A percentile compares a stretch with the other conserved stretches of the same genome.
Evolutionary conservation across 1,140 invertebrate genomes (phyloP).

Genomic region (Drosophila nikananu): DNA sequence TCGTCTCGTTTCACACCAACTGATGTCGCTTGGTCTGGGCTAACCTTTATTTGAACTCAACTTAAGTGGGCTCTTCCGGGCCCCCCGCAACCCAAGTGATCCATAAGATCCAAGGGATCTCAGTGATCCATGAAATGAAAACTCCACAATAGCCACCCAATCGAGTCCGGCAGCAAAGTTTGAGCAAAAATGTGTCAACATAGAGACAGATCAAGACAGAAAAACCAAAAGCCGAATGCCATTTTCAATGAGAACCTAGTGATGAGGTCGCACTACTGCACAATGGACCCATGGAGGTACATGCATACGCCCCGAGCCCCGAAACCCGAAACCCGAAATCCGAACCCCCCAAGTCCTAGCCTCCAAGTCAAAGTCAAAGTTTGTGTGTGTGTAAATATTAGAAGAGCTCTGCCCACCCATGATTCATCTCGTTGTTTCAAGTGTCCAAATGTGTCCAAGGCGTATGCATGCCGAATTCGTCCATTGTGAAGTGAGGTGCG

Average conservation of each 20-base stretch:
- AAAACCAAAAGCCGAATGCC: constrained; percentile 43
- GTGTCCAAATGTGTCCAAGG: constrained; percentile 16
- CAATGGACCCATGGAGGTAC: constrained; percentile 72
- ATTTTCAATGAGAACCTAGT: constrained; percentile 76
- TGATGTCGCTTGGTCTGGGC: constrained; percentile 55
- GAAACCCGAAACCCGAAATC: neutral
- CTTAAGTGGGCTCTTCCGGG: constrained; percentile 10
- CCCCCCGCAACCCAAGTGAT: neutral
- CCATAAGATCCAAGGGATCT: neutral
- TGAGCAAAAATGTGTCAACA: constrained; percentile 85
- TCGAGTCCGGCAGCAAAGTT: constrained; percentile 85
- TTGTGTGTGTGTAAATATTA: constrained; percentile 49
- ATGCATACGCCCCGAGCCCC: constrained; percentile 53
- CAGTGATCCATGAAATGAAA: neutral
- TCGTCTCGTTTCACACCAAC: constrained; percentile 41
- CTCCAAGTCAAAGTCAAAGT: neutral
- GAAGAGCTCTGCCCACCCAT: constrained; percentile 18
- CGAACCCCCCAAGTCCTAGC: neutral
- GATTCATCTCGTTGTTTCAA: constrained; percentile 26
- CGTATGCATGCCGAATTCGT: constrained; percentile 63
- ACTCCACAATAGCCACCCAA: constrained; percentile 61
- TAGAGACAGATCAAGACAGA: constrained; percentile 72
- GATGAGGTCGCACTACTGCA: constrained; percentile 65
- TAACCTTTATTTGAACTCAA: constrained; percentile 1
- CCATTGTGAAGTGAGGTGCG: constrained; percentile 77